A percentile compares a stretch with the other conserved stretches of the same genome.
These are phyloP conservation scores for Montipora capitata DNA, from an alignment of 92 coral and sea anemone genomes.

Conservation along the genomic window DNA sequence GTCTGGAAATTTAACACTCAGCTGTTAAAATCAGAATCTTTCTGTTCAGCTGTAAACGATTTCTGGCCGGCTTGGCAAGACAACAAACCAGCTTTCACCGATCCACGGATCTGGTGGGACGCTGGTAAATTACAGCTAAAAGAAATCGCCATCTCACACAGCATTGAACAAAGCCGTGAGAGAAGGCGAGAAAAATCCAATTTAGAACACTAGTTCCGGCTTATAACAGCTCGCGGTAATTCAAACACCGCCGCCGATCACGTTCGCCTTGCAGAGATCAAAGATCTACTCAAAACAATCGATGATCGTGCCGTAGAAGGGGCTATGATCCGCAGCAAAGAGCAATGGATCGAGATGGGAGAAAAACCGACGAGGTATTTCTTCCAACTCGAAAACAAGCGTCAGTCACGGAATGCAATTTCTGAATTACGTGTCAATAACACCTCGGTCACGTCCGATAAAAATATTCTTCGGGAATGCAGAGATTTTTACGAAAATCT, in stretches of 20 bases:
- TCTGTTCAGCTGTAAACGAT: not conserved
- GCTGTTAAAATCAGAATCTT: not conserved
- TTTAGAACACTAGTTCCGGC: not conserved
- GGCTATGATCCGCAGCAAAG: slow-evolving; percentile 9
- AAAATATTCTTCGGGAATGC: too few species aligned
- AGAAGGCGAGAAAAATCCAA: too few species aligned
- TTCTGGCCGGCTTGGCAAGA: slow-evolving; percentile 40
- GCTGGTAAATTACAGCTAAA: slow-evolving; percentile 1
- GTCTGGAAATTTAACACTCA: slow-evolving; percentile 49
- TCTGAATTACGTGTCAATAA: too few species aligned
- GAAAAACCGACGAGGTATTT: slow-evolving; percentile 6
- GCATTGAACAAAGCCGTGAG: not conserved
- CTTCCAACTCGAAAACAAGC: slow-evolving; percentile 6
- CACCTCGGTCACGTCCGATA: too few species aligned
- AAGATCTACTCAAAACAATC: not conserved
- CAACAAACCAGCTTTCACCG: not conserved
- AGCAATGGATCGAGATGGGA: slow-evolving; percentile 12
- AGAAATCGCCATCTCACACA: slow-evolving; percentile 23
- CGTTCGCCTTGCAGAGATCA: not conserved
- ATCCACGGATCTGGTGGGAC: slow-evolving; percentile 29
- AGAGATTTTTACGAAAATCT: too few species aligned
- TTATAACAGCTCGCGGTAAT: not conserved
- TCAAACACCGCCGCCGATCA: slow-evolving; percentile 4
- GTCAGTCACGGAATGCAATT: not conserved
- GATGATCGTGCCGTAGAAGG: slow-evolving; percentile 2